Evolutionary conservation across 2,113 vertebrate genomes (phyloP).

Genomic region (Sinocyclocheilus anshuiensis): DNA sequence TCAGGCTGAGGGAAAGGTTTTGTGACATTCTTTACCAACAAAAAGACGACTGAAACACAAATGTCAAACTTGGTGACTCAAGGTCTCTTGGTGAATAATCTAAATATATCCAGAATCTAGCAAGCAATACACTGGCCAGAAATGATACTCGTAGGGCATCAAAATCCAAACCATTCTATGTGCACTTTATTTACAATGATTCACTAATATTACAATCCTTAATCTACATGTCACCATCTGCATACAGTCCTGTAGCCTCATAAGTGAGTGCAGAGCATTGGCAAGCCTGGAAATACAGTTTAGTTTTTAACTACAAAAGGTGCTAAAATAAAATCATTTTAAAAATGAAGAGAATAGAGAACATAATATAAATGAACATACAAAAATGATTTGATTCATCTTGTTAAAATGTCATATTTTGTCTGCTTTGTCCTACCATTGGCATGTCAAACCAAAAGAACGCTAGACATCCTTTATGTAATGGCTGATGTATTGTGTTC

Average conservation of each 20-base stretch:
- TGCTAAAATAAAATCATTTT: constrained; percentile 63
- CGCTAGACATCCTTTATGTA: constrained; percentile 14
- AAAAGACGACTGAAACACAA: neutral
- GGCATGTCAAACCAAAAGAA: constrained; percentile 48
- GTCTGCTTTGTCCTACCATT: constrained; percentile 63
- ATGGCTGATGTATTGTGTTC: constrained; percentile 38
- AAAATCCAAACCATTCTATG: constrained; percentile 74
- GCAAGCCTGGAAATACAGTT: constrained; percentile 42
- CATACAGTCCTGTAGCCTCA: constrained; percentile 63
- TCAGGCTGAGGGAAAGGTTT: neutral
- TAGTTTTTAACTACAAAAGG: constrained; percentile 61
- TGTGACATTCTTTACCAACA: neutral
- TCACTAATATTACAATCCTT: constrained; percentile 78
- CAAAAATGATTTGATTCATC: constrained; percentile 23
- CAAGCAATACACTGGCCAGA: neutral
- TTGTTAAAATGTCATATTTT: constrained; percentile 5
- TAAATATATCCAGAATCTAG: neutral
- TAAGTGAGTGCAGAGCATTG: constrained; percentile 31
- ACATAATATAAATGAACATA: constrained; percentile 53
- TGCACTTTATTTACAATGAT: constrained; percentile 82
- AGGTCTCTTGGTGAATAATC: constrained; percentile 1
- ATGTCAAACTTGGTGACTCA: constrained; percentile 16
- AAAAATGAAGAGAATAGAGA: constrained; percentile 61
- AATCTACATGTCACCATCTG: constrained; percentile 75
- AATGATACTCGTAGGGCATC: constrained; percentile 17